Conservation (phyloP, 1,140 invertebrate species). For the Macrotrachela quadricornifera region DNA sequence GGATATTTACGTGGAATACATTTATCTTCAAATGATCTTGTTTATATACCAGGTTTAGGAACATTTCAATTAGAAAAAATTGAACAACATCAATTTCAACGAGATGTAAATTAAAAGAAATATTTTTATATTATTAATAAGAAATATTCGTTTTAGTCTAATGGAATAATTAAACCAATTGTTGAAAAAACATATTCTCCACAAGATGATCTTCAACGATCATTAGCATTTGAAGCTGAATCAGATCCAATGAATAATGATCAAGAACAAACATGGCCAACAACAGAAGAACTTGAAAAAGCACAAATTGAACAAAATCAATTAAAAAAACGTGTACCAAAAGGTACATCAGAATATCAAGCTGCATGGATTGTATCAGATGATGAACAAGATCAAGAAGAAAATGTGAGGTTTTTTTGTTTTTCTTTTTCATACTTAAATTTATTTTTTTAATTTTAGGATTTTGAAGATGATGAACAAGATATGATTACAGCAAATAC, state of each 20-base stretch:
- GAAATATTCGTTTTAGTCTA: too few species aligned
- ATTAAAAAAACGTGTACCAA: slow-evolving; percentile 54
- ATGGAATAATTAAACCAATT: too few species aligned
- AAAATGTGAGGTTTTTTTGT: too few species aligned
- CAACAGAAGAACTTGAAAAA: slow-evolving; percentile 59
- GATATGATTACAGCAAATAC: slow-evolving; percentile 7
- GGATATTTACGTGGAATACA: slow-evolving; percentile 57
- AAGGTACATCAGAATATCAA: slow-evolving; percentile 85
- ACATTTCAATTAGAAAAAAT: slow-evolving; percentile 49
- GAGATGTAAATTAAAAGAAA: not conserved
- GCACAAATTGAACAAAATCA: slow-evolving; percentile 35
- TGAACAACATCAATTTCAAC: slow-evolving; percentile 49
- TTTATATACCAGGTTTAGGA: slow-evolving; percentile 70
- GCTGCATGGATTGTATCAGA: slow-evolving; percentile 72
- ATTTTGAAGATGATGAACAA: not conserved
- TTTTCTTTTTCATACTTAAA: too few species aligned
- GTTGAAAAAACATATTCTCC: slow-evolving; percentile 41
- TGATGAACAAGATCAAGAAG: slow-evolving; percentile 15
- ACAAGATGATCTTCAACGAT: slow-evolving; percentile 39
- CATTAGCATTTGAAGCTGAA: slow-evolving; percentile 49
- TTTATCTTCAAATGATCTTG: slow-evolving; percentile 56
- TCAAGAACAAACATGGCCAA: slow-evolving; percentile 76
- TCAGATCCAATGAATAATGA: slow-evolving; percentile 64
- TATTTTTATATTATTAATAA: too few species aligned
- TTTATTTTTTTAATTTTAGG: too few species aligned